Evolutionary conservation across 2,888 invertebrate genomes (phyloP), one percentile per base, ranked within the genome.

Genomic region (Helobdella robusta): DNA sequence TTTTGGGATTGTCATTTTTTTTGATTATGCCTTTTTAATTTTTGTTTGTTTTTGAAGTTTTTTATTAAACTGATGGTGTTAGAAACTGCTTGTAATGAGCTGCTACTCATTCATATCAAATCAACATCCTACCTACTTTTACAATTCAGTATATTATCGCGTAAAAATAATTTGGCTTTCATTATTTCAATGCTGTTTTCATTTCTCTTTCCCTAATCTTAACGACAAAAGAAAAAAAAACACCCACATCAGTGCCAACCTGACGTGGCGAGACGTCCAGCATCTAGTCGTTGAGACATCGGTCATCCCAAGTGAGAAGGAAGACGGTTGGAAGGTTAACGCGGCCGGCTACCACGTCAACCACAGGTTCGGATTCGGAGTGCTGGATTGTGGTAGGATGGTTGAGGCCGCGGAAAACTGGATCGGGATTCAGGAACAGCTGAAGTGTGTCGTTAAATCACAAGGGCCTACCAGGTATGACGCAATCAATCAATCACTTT

Each of bases 281-380:
- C 76, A 79, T 68, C 69, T 79, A 2, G 74, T 78, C 2, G 77
- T 75, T 5, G 68, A 70, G 48, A 75, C 75, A 8, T 72, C 77
- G 0, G 71, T 74, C 3, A 72, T 78, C 18, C 74, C 78, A 0
- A 72, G 71, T 30, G 67, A 68, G 0, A 72, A 74, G 88, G 35
- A 80, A 78, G 65, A 79, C 83, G 32, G 87, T 87, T 63, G 77
- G 78, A 69, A 69, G 20, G 68, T 74, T 3, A 78, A 78, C 64
- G 78, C 78, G 0, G 77, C 73, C 3, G 75, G 76, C 56, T 73
- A 72, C 67, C 78, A 79, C 68, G 73, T 77, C 36, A 67, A 69
- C 54, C 65, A 62, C 23, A 58, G 72, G 59, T 77, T 75, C 71
- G 79, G 79, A 1, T 79, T 79, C 70, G 79, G 79, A 34, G 73